Evolutionary conservation across 2,797 vertebrate genomes (phyloP).

Genomic region (Psittacula echo): DNA sequence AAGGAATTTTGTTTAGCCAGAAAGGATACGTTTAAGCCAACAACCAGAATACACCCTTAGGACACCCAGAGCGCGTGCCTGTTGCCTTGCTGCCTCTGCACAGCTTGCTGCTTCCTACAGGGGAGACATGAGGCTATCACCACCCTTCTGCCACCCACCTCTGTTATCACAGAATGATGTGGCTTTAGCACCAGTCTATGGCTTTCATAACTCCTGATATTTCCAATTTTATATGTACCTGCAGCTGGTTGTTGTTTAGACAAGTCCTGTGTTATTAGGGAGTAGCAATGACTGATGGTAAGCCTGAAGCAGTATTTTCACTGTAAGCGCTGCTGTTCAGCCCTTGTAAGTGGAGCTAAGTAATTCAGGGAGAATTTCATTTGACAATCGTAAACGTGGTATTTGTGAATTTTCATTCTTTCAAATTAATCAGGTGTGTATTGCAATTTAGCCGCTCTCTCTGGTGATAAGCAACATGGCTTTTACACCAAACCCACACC

Average conservation of each 20-base stretch:
- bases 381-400: neutral
- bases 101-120: neutral
- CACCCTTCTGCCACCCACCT: neutral
- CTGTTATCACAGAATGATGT: neutral
- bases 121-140: neutral
- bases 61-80: fast-evolving
- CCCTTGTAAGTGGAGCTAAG: neutral
- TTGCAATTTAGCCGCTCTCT: neutral
- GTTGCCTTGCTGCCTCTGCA: neutral
- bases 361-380: neutral
- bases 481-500: neutral
- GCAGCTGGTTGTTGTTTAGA: neutral
- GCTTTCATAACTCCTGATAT: neutral
- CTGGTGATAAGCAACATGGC: neutral
- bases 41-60: neutral
- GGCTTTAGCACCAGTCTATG: neutral
- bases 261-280: neutral
- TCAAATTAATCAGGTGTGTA: neutral
- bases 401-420: neutral
- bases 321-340: neutral
- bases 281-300: neutral
- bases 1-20: neutral
- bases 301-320: neutral
- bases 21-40: neutral
- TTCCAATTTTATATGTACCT: neutral